Evolutionary conservation across 2,888 invertebrate species (phyloP).

Genomic region (Lutraria lutraria): DNA sequence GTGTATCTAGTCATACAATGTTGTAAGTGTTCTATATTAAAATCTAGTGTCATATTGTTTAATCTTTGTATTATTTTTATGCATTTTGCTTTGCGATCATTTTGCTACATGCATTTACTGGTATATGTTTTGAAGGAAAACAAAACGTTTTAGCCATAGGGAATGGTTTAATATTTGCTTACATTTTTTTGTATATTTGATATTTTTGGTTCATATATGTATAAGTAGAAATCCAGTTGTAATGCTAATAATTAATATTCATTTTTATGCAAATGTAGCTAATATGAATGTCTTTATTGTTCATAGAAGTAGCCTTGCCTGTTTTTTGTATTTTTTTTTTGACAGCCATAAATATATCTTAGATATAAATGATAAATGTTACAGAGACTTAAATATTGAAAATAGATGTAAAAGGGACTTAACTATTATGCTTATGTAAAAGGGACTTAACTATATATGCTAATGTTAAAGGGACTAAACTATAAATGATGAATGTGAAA

Average conservation of each 20-base stretch:
- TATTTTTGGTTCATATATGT: background rate
- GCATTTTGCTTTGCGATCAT: background rate
- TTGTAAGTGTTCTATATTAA: conserved; percentile 5
- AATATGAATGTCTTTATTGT: background rate
- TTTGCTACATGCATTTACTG: background rate
- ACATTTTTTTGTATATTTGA: background rate
- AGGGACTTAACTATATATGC: no score
- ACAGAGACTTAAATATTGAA: no score
- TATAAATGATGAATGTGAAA: no score
- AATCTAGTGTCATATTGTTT: conserved; percentile 25
- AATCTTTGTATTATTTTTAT: conserved; percentile 20
- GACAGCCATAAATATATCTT: background rate
- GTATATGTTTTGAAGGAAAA: background rate
- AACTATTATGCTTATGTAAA: no score
- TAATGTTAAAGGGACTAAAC: no score
- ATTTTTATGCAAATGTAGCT: conserved; percentile 18
- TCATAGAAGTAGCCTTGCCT: background rate
- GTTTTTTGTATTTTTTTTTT: background rate
- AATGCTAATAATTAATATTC: background rate
- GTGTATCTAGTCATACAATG: conserved; percentile 21
- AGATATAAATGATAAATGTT: no score
- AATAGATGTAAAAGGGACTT: no score
- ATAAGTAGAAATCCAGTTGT: conserved; percentile 20
- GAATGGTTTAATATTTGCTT: conserved; percentile 2
- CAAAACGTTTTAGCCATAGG: background rate